Conservation (phyloP, 2,797 vertebrate species). For the Poeciliopsis presidionis region DNA sequence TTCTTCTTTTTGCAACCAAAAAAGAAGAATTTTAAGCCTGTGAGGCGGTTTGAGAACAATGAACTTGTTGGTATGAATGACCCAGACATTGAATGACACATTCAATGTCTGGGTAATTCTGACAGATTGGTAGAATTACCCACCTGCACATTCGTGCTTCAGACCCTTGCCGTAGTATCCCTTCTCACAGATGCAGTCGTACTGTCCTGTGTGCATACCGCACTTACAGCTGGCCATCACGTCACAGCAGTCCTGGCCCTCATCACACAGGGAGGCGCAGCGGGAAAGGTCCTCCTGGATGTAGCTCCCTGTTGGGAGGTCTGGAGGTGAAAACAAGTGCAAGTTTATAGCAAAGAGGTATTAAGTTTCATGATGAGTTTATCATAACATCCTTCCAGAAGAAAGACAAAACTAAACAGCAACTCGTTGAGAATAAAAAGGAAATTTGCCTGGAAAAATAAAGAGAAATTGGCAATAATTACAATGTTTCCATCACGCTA, state of each 20-base stretch:
- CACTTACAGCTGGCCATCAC: slow-evolving; percentile 97
- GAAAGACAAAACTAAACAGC: neutral
- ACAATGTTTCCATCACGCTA: neutral
- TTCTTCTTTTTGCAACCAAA: neutral
- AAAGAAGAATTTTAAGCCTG: neutral
- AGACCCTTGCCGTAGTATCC: slow-evolving; percentile 96
- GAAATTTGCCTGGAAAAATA: neutral
- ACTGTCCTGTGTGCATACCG: slow-evolving; percentile 95
- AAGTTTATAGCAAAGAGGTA: neutral
- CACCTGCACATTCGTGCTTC: slow-evolving; percentile 93
- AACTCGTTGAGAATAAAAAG: neutral
- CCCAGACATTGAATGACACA: too few relatives aligned
- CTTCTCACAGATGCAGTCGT: slow-evolving; percentile 96
- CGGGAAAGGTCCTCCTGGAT: slow-evolving; percentile 91
- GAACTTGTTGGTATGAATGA: neutral
- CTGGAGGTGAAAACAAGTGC: slow-evolving; percentile 66
- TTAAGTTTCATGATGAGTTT: neutral
- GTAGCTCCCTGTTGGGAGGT: slow-evolving; percentile 94
- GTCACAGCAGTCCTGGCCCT: slow-evolving; percentile 90
- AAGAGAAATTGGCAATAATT: neutral
- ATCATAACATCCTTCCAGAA: neutral
- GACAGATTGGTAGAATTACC: neutral
- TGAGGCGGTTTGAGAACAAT: neutral
- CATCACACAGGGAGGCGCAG: slow-evolving; percentile 91
- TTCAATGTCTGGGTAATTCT: too few relatives aligned